phyloP scores from a whole-genome alignment of 2,888 invertebrate genomes.

The Diloba caeruleocephala region DNA sequence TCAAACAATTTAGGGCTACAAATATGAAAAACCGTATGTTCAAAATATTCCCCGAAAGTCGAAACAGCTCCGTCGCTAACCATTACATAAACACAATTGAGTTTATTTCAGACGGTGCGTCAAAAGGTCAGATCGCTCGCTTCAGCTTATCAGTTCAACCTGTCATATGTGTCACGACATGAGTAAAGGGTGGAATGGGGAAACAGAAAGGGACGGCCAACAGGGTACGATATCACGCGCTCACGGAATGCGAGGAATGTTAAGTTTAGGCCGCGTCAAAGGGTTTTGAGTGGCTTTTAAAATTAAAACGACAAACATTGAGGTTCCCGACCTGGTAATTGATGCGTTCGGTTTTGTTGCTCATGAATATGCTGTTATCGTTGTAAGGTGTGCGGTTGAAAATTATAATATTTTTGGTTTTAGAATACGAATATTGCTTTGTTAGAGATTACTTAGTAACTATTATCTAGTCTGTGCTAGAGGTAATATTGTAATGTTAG shows the following conservation, averaged over 20 bases:
- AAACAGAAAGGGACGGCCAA: constrained; percentile 67
- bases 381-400: constrained; percentile 7
- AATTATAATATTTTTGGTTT: background rate
- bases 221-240: constrained; percentile 71
- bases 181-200: constrained; percentile 65
- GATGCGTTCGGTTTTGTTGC: constrained; percentile 65
- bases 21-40: background rate
- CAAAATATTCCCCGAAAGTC: constrained; percentile 4
- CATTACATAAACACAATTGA: constrained; percentile 8
- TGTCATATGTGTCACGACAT: constrained; percentile 55
- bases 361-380: constrained; percentile 42
- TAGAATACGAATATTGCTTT: too few species aligned
- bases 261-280: constrained; percentile 78
- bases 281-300: constrained; percentile 80
- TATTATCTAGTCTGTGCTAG: too few species aligned
- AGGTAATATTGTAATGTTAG: too few species aligned
- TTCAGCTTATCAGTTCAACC: constrained; percentile 63
- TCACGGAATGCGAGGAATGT: constrained; percentile 79
- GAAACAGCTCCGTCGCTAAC: constrained; percentile 7
- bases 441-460: too few species aligned
- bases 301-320: constrained; percentile 85
- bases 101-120: constrained; percentile 3
- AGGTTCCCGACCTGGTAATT: constrained; percentile 71
- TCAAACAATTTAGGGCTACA: background rate
- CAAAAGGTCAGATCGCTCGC: constrained; percentile 47